phyloP scores from a whole-genome alignment of 1,140 invertebrate species.

The Zaprionus capensis region DNA sequence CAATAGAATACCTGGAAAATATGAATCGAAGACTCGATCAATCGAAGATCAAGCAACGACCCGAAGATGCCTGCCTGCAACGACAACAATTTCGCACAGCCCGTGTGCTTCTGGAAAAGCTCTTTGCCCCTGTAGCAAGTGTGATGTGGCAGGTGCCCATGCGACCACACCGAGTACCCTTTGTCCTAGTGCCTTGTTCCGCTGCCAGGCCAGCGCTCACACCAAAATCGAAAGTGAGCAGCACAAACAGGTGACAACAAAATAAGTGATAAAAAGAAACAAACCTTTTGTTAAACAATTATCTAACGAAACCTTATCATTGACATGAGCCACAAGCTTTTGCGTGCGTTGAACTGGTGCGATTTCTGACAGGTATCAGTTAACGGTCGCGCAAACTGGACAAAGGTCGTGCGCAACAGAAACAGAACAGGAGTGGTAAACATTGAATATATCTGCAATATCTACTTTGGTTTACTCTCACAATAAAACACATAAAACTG shows the following conservation, averaged over 20 bases:
- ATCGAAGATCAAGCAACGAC: conserved; percentile 46
- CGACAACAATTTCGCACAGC: conserved; percentile 42
- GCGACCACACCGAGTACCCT: neutral
- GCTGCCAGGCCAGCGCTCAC: neutral
- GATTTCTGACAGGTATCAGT: conserved; percentile 46
- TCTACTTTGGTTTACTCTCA: conserved; percentile 76
- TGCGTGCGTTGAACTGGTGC: conserved; percentile 74
- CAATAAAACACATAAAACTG: conserved; percentile 54
- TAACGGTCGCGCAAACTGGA: no score
- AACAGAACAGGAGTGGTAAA: neutral
- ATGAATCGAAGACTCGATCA: conserved; percentile 34
- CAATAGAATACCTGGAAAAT: conserved; percentile 44
- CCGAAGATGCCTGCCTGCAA: conserved; percentile 62
- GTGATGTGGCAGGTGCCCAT: conserved; percentile 1
- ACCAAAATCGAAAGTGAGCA: conserved; percentile 13
- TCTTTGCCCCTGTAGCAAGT: neutral
- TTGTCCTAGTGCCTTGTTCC: neutral
- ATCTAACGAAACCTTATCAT: conserved; percentile 73
- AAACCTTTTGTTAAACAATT: conserved; percentile 73
- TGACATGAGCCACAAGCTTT: conserved; percentile 58
- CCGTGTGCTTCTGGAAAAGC: conserved; percentile 22
- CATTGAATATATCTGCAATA: conserved; percentile 54
- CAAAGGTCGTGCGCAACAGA: conserved; percentile 9
- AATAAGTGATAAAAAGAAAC: conserved; percentile 75
- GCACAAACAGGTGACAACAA: conserved; percentile 57